phyloP scores from a whole-genome alignment of 2,113 vertebrate species.

The Oreochromis niloticus region DNA sequence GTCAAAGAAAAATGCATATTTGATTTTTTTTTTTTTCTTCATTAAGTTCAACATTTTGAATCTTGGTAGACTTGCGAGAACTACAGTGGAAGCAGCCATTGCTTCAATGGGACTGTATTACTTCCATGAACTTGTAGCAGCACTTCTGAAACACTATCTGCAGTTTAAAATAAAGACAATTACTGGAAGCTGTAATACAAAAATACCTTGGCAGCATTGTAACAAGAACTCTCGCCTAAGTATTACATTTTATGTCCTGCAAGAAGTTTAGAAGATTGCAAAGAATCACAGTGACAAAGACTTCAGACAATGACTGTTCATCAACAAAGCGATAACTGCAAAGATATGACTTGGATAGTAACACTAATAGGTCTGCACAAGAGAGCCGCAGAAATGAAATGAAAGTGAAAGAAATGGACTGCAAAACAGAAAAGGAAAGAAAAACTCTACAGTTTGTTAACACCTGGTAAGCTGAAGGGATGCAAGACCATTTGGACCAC shows the following conservation, averaged over 20 bases:
- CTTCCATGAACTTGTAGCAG: not conserved
- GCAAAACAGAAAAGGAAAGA: not conserved
- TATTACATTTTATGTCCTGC: not conserved
- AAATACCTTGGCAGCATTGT: not conserved
- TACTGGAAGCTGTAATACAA: constrained; percentile 2
- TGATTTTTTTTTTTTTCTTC: too few relatives aligned
- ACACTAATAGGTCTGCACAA: not conserved
- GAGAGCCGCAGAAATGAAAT: not conserved
- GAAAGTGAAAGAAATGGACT: not conserved
- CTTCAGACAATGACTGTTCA: not conserved
- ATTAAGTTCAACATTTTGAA: not conserved
- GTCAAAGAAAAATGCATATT: not conserved
- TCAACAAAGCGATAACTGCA: not conserved
- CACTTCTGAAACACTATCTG: not conserved
- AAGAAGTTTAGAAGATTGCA: not conserved
- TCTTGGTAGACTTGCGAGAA: not conserved
- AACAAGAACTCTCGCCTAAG: not conserved
- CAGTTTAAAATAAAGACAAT: not conserved
- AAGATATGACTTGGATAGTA: not conserved
- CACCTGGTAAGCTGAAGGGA: constrained; percentile 1
- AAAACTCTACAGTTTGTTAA: constrained; percentile 31
- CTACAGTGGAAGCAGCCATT: not conserved
- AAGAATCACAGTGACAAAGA: not conserved
- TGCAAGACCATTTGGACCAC: constrained; percentile 17
- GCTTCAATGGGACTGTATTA: not conserved